Evolutionary conservation across 2,888 invertebrate genomes (phyloP).

Genomic region (Rotaria macrura): DNA sequence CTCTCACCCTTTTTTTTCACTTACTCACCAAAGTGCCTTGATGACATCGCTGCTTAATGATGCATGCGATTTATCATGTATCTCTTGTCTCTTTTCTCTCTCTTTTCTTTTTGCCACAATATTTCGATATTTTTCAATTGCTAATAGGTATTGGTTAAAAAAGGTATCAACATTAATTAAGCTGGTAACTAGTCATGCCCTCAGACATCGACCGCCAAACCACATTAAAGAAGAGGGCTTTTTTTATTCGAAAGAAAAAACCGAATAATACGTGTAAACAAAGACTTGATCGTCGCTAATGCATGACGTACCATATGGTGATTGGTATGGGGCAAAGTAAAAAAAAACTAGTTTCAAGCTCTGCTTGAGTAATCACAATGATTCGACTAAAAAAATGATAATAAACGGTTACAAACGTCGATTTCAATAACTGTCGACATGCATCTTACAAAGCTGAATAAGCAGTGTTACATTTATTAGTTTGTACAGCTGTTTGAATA

Average conservation of each 20-base stretch:
- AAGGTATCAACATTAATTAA: background rate
- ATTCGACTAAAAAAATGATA: background rate
- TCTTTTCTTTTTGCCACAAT: background rate
- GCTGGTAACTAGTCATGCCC: background rate
- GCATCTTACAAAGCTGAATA: too few relatives aligned
- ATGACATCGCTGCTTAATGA: background rate
- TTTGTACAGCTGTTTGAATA: background rate
- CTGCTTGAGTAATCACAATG: background rate
- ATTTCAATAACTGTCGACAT: too few relatives aligned
- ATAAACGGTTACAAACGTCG: background rate
- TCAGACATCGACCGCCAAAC: slow-evolving; percentile 15
- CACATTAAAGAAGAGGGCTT: background rate
- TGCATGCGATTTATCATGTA: background rate
- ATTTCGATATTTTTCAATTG: background rate
- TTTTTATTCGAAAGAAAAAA: background rate
- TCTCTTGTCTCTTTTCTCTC: background rate
- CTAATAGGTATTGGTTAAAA: background rate
- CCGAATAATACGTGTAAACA: background rate
- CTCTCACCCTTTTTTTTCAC: background rate
- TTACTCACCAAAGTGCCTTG: background rate
- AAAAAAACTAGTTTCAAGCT: background rate
- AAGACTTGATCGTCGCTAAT: background rate
- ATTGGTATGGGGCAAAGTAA: background rate
- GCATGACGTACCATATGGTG: background rate
- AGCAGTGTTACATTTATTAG: background rate